Base-by-base conservation (phyloP, 2,888 invertebrate genomes). In the Drosophila putrida region DNA sequence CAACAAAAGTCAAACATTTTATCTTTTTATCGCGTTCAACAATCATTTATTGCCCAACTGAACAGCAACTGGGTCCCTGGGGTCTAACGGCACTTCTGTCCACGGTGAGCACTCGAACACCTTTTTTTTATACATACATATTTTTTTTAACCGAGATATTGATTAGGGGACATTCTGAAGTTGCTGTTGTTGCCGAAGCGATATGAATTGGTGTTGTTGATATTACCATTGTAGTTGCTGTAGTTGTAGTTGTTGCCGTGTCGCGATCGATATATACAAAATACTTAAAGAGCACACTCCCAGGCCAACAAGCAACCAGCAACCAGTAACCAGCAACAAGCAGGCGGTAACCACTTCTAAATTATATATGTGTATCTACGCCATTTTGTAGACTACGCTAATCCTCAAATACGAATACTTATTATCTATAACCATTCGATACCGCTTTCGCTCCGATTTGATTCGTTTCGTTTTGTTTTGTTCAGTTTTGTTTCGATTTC, bases 11-110 rank as follows among this genome's bases (percentile, higher is more conserved):
- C 77, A 76, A 88, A 85, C 65, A 83, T 88, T 90, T 90, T 90
- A 90, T 90, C 90, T 90, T 89, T 86, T 90, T 90, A 90, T 90
- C 90, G 85, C 89, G 70, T 73, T 72, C 61, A 88, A 86, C 83
- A 89, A 90, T 90, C 90, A 84, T 90, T 90, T 90, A 90, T 90
- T 90, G 79, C 89, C 79, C 71, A 83, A 80, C 78, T 68, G 74
- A 70, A 71, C 60, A 68, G 75, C 75, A 64, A 71, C 72, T 76
- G 59, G 63, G 63, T 69, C 53, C 57, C 49, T 64, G 41, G 47
- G 51, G 49, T 58, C 61, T 67, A 75, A 76, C 77, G 53, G 60
- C 60, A 57, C 53, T 60, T 75, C 64, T 74, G 68, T 43, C 78
- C 51, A 46, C 43, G 63, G n/a, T n/a, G 39, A 38, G 69, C 84